Percentiles rank a stretch among this genome's conserved stretches.
phyloP scores from a whole-genome alignment of 2,888 invertebrate species.

The Aelia acuminata region DNA sequence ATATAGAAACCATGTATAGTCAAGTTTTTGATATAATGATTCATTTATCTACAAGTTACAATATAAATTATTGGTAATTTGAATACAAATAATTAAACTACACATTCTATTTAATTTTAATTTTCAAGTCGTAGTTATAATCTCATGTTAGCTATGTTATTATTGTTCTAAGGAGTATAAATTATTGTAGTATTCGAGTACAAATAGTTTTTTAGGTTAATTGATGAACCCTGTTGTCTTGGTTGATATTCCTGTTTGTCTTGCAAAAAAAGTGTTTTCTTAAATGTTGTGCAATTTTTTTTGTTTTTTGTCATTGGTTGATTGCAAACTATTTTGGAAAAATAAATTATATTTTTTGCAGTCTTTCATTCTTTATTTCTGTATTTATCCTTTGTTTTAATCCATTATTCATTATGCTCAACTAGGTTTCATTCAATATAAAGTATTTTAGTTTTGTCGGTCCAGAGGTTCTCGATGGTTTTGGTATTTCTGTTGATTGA shows the following conservation, averaged over 20 bases:
- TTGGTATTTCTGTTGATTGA: not conserved
- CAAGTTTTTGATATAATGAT: not conserved
- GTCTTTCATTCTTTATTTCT: slow-evolving; percentile 28
- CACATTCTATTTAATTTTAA: slow-evolving; percentile 23
- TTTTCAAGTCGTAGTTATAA: slow-evolving; percentile 43
- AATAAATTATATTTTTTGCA: slow-evolving; percentile 47
- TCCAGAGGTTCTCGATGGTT: not conserved
- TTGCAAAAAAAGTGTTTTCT: not conserved
- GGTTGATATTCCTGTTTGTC: slow-evolving; percentile 10
- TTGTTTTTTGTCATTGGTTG: not conserved
- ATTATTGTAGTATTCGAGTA: slow-evolving; percentile 37
- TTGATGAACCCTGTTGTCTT: slow-evolving; percentile 41
- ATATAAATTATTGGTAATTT: slow-evolving; percentile 33
- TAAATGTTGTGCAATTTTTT: not conserved
- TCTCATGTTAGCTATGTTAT: slow-evolving; percentile 34
- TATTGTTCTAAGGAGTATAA: slow-evolving; percentile 40
- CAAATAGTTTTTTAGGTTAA: slow-evolving; percentile 35
- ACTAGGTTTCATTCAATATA: not conserved
- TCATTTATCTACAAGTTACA: slow-evolving; percentile 42
- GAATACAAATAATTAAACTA: slow-evolving; percentile 26
- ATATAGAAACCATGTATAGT: not conserved
- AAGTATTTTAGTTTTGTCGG: not conserved
- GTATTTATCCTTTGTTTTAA: slow-evolving; percentile 41
- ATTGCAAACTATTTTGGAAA: slow-evolving; percentile 35
- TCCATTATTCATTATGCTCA: not conserved